These are phyloP conservation scores for Acanthurus leucopareius DNA, from an alignment of 2,797 vertebrate species.

Conservation along the genomic window DNA sequence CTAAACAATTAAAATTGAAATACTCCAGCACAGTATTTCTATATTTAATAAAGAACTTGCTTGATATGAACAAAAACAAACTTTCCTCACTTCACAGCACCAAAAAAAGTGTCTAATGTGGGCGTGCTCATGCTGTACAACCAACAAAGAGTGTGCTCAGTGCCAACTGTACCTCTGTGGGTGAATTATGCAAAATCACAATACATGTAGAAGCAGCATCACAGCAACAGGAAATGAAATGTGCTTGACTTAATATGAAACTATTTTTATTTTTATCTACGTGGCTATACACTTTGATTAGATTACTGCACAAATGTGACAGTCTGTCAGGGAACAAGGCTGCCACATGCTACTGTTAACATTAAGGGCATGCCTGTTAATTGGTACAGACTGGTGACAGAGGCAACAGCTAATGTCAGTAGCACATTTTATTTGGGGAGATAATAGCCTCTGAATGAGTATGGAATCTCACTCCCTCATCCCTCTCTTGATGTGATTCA, in stretches of 20 bases:
- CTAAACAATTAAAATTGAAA: slow-evolving; percentile 32
- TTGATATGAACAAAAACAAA: slow-evolving; percentile 34
- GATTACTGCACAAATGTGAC: slow-evolving; percentile 33
- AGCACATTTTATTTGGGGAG: slow-evolving; percentile 48
- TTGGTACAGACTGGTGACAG: slow-evolving; percentile 44
- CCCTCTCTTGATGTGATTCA: slow-evolving; percentile 40
- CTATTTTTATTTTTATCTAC: slow-evolving; percentile 19
- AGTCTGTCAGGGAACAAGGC: slow-evolving; percentile 34
- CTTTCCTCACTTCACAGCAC: slow-evolving; percentile 44
- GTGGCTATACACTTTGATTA: slow-evolving; percentile 37
- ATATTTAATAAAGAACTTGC: background rate
- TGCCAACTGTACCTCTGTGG: slow-evolving; percentile 50
- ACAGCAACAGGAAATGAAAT: slow-evolving; percentile 56
- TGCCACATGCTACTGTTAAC: slow-evolving; percentile 16
- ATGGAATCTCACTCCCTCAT: slow-evolving; percentile 34
- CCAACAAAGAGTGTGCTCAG: slow-evolving; percentile 43
- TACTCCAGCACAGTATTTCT: background rate
- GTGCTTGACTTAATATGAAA: slow-evolving; percentile 17
- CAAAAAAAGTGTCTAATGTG: slow-evolving; percentile 43
- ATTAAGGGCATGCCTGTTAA: slow-evolving; percentile 30
- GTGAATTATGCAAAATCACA: slow-evolving; percentile 61
- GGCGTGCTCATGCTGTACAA: slow-evolving; percentile 50
- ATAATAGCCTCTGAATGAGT: slow-evolving; percentile 52
- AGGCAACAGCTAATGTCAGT: slow-evolving; percentile 50
- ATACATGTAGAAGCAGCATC: slow-evolving; percentile 23